phyloP scores from a whole-genome alignment of 2,888 invertebrate species.

The Volucella inflata region DNA sequence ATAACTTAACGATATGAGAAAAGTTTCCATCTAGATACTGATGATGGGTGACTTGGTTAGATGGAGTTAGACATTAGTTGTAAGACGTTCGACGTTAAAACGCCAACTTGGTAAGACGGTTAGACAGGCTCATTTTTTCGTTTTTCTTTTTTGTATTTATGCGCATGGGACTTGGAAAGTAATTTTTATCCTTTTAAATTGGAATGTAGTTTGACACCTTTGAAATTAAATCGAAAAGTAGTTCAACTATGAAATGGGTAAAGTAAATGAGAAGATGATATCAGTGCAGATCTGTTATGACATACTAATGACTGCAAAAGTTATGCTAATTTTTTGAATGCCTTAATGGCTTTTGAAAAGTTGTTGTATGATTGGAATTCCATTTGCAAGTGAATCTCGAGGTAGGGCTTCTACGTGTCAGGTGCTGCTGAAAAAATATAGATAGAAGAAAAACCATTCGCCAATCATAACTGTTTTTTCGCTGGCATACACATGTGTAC shows the following conservation, averaged over 20 bases:
- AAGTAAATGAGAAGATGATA: slow-evolving; percentile 51
- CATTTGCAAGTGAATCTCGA: too few relatives aligned
- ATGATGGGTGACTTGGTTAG: slow-evolving; percentile 50
- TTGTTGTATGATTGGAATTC: too few relatives aligned
- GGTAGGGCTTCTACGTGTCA: too few relatives aligned
- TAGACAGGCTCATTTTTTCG: neutral
- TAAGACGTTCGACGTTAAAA: too few relatives aligned
- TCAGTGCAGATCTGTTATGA: slow-evolving; percentile 33
- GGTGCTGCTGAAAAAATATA: too few relatives aligned
- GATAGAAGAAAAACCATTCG: too few relatives aligned
- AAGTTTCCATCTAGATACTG: slow-evolving; percentile 67
- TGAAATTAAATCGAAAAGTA: slow-evolving; percentile 42
- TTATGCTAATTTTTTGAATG: too few relatives aligned
- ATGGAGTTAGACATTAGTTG: too few relatives aligned
- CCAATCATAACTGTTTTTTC: too few relatives aligned
- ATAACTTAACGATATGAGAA: slow-evolving; percentile 63
- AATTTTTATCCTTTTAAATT: slow-evolving; percentile 28
- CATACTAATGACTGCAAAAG: slow-evolving; percentile 11
- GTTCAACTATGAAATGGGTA: slow-evolving; percentile 16
- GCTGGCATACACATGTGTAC: too few relatives aligned
- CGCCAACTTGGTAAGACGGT: neutral
- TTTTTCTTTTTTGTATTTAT: slow-evolving; percentile 1
- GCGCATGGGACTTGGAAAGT: neutral
- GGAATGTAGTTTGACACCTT: slow-evolving; percentile 36
- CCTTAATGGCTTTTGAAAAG: too few relatives aligned